These are phyloP conservation scores for Thomomys bottae DNA, from an alignment of 2,113 vertebrate species.

Conservation along the genomic window DNA sequence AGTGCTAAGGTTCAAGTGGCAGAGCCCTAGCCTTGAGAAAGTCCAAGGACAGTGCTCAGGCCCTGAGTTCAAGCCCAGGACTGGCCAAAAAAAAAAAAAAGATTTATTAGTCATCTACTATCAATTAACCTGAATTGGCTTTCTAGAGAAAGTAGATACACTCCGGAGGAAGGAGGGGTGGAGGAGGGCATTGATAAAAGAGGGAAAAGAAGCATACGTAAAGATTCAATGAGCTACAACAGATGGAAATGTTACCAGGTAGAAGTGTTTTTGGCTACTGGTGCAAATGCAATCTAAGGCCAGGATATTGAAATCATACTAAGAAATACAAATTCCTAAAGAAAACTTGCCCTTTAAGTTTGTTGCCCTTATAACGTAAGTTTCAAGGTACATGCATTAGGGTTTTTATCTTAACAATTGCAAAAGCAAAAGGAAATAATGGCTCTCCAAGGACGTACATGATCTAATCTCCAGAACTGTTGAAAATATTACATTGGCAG, in stretches of 20 bases:
- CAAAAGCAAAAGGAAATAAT: slow-evolving; percentile 33
- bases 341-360: not conserved
- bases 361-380: not conserved
- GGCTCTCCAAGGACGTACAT: not conserved
- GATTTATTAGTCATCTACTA: slow-evolving; percentile 9
- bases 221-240: not conserved
- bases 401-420: not conserved
- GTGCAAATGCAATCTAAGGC: not conserved
- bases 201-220: not conserved
- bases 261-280: not conserved
- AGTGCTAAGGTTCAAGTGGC: no score
- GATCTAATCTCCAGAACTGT: not conserved
- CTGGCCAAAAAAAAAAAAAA: no score
- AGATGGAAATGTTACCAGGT: not conserved
- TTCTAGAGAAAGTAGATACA: not conserved
- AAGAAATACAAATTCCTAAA: not conserved
- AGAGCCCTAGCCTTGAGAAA: no score
- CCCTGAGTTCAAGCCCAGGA: no score
- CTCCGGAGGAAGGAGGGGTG: no score
- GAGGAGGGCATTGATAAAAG: not conserved
- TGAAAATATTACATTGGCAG: not conserved
- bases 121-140: not conserved
- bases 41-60: no score
- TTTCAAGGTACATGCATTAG: not conserved
- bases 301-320: not conserved